These are phyloP conservation scores for Ascaphus truei DNA, from an alignment of 2,113 vertebrate genomes.

Conservation along the genomic window DNA sequence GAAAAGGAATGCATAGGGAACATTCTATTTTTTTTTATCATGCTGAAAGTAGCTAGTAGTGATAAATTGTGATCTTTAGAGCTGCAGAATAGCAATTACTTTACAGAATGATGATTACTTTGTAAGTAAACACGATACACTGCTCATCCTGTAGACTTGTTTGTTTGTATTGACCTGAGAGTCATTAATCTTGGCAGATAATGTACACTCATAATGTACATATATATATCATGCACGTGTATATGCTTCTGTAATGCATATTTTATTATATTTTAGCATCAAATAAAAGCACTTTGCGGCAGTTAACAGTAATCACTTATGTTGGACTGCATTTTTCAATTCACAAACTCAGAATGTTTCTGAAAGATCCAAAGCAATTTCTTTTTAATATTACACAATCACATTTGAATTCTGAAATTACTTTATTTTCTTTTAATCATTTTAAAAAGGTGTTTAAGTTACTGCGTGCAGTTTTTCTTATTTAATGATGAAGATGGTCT, in stretches of 20 bases:
- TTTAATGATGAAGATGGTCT: background rate
- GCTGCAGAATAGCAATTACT: background rate
- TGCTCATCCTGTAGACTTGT: background rate
- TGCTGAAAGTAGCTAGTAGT: background rate
- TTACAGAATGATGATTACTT: background rate
- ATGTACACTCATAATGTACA: background rate
- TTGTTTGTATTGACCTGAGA: background rate
- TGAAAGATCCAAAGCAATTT: too few species aligned
- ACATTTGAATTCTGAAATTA: too few species aligned
- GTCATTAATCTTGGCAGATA: slow-evolving; percentile 1
- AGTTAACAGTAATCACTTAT: slow-evolving; percentile 12
- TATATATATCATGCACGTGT: background rate
- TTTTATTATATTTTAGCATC: slow-evolving; percentile 10
- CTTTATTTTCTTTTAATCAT: background rate
- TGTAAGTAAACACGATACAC: background rate
- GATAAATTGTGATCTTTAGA: background rate
- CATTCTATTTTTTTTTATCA: slow-evolving; percentile 12
- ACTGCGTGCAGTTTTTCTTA: background rate
- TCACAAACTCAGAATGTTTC: background rate
- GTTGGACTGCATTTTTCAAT: background rate
- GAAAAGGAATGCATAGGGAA: background rate
- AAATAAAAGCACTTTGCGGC: slow-evolving; percentile 2
- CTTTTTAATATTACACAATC: too few species aligned
- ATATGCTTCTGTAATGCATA: slow-evolving; percentile 4
- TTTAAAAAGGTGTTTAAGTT: background rate